phyloP scores from a whole-genome alignment of 2,797 vertebrate species.

The Rallus crepitans region DNA sequence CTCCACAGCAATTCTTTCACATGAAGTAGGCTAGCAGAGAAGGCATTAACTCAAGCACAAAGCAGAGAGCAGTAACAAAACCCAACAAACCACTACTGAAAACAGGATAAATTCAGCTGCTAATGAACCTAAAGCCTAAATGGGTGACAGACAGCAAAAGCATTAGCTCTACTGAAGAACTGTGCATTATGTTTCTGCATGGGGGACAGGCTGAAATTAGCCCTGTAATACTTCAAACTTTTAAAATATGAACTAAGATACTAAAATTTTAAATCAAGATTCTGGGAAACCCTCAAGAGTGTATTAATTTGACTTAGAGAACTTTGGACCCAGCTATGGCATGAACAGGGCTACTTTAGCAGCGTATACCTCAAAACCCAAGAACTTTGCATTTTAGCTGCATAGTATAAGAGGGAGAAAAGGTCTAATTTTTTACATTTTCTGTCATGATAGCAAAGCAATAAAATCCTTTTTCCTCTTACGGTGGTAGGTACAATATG shows the following conservation, averaged over 20 bases:
- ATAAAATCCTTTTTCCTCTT: neutral
- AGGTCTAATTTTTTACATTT: neutral
- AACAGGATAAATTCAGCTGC: neutral
- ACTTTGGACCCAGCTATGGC: neutral
- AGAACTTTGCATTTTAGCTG: neutral
- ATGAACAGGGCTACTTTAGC: neutral
- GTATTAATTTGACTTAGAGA: neutral
- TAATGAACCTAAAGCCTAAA: neutral
- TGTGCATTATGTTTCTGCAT: neutral
- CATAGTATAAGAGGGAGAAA: neutral
- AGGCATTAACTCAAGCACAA: neutral
- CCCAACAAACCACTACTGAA: fast-evolving
- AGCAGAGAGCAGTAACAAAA: neutral
- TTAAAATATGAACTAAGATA: neutral
- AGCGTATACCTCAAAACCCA: neutral
- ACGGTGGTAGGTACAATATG: neutral
- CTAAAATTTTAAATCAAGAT: neutral
- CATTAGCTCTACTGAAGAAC: neutral
- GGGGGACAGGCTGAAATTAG: neutral
- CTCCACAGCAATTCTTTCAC: neutral
- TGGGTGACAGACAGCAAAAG: neutral
- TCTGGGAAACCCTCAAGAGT: neutral
- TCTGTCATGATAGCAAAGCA: neutral
- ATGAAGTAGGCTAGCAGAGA: neutral
- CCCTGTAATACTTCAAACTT: neutral